phyloP scores from a whole-genome alignment of 2,888 invertebrate genomes.

The Cancer borealis region DNA sequence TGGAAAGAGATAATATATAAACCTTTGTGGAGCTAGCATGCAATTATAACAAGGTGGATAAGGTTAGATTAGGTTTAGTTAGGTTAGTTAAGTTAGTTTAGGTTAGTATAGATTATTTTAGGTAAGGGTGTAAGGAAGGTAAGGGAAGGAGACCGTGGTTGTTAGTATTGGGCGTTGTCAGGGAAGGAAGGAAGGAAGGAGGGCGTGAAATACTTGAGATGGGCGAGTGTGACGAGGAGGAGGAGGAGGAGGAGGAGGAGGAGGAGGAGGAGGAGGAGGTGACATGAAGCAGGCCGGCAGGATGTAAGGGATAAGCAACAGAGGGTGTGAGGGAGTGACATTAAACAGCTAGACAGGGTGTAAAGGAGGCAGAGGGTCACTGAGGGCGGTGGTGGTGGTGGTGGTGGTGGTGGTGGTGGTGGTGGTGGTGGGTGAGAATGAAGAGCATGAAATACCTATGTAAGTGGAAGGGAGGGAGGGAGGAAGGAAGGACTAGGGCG shows the following conservation, averaged over 20 bases:
- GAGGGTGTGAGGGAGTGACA: not conserved
- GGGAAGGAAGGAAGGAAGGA: not conserved
- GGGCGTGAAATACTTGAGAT: too few relatives aligned
- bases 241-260: too few relatives aligned
- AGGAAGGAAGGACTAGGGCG: not conserved
- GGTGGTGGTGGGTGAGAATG: not conserved
- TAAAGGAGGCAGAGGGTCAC: not conserved
- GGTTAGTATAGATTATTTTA: too few relatives aligned
- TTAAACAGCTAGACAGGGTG: constrained; percentile 20
- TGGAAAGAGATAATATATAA: not conserved
- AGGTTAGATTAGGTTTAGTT: too few relatives aligned
- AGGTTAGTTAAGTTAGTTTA: too few relatives aligned
- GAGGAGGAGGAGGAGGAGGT: not conserved
- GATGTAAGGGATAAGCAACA: not conserved
- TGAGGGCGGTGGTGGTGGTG: not conserved
- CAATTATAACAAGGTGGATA: too few relatives aligned
- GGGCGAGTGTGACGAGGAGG: too few relatives aligned
- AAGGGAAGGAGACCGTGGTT: not conserved
- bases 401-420: not conserved
- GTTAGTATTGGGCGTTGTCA: not conserved
- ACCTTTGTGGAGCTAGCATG: not conserved
- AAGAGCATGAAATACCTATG: constrained; percentile 16
- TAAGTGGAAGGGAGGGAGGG: not conserved
- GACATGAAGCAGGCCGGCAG: not conserved
- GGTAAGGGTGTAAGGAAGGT: not conserved